Conservation (phyloP, 2,888 invertebrate genomes). For the Trachelus iudaicus region DNA sequence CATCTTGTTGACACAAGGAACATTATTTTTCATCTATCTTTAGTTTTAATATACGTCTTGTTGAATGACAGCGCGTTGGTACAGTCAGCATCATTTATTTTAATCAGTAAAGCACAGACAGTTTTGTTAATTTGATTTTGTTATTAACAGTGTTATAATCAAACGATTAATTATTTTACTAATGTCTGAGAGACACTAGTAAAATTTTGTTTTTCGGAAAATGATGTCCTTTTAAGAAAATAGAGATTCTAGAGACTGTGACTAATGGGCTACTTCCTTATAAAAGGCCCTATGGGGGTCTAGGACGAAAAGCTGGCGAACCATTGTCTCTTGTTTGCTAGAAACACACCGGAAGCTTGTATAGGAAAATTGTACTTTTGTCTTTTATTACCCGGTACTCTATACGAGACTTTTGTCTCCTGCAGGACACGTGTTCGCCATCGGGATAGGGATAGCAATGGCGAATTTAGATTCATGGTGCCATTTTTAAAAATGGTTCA, state of each 20-base stretch:
- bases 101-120: not conserved
- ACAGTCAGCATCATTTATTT: not conserved
- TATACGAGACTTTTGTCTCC: constrained; percentile 11
- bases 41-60: constrained; percentile 5
- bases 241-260: not conserved
- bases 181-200: not conserved
- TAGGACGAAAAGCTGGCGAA: not conserved
- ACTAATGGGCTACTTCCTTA: not conserved
- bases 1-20: constrained; percentile 15
- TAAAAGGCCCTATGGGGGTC: not conserved
- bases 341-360: constrained; percentile 17
- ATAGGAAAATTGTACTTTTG: constrained; percentile 24
- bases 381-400: constrained; percentile 20
- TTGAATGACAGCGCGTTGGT: not conserved
- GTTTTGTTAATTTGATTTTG: not conserved
- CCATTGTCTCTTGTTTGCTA: constrained; percentile 13
- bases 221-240: not conserved
- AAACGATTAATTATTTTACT: not conserved
- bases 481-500: not conserved
- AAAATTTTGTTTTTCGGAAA: not conserved
- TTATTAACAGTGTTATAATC: not conserved
- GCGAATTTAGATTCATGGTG: not conserved
- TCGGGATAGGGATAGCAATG: constrained; percentile 20
- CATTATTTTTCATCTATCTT: constrained; percentile 3
- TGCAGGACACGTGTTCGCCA: constrained; percentile 36